A percentile compares a stretch with the other conserved stretches of the same genome.
Conservation (phyloP, 64 coral and sea anemone species). For the Stichodactyla mertensii region DNA sequence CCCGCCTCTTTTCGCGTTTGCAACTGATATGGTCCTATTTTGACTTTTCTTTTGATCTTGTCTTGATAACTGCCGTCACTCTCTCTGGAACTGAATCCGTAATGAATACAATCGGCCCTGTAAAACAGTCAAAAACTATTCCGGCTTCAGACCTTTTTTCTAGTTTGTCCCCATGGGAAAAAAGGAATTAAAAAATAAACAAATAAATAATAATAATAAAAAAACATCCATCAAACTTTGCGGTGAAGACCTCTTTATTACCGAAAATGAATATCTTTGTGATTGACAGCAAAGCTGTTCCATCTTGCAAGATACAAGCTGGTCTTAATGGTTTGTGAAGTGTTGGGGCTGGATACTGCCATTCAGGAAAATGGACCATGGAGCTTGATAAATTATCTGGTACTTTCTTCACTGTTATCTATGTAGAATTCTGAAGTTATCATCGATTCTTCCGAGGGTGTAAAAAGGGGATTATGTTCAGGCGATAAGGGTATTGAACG, state of each 20-base stretch:
- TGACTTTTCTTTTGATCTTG: slow-evolving; percentile 14
- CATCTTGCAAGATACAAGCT: slow-evolving; percentile 8
- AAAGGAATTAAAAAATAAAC: neutral
- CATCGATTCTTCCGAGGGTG: slow-evolving; percentile 1
- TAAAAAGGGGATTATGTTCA: slow-evolving; percentile 1
- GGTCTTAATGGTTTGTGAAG: slow-evolving; percentile 17
- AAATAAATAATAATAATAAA: too few relatives aligned
- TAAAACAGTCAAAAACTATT: neutral
- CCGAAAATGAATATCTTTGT: neutral
- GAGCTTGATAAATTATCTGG: slow-evolving; percentile 8
- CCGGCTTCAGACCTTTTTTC: neutral
- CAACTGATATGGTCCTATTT: neutral
- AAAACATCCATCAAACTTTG: neutral
- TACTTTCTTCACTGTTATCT: slow-evolving; percentile 22
- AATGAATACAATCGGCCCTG: neutral
- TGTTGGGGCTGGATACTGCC: neutral
- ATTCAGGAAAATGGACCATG: slow-evolving; percentile 5
- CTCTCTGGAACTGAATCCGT: neutral
- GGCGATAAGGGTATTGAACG: neutral
- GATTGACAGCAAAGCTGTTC: slow-evolving; percentile 7
- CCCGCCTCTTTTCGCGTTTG: slow-evolving; percentile 11
- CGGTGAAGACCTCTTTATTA: slow-evolving; percentile 3
- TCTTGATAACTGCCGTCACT: slow-evolving; percentile 5
- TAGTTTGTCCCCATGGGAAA: neutral
- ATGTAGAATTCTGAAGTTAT: slow-evolving; percentile 16